These are phyloP conservation scores for Colletes gigas DNA, from an alignment of 1,140 invertebrate genomes.

Conservation along the genomic window DNA sequence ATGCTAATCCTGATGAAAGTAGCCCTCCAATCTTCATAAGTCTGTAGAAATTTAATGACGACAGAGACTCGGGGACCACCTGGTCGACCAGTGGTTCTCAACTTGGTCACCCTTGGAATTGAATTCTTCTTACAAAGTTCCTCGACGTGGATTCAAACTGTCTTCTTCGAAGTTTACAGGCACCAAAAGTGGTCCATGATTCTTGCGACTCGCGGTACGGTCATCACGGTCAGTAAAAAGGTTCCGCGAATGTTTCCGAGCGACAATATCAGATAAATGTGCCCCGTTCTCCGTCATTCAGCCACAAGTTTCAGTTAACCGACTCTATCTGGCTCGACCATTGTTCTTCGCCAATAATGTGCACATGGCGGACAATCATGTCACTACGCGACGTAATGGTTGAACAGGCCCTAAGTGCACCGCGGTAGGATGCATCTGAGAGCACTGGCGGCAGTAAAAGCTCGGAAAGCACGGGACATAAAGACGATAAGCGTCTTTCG, in stretches of 20 bases:
- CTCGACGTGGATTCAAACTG: too few relatives aligned
- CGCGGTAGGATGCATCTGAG: constrained; percentile 13
- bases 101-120: too few relatives aligned
- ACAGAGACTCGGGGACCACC: too few relatives aligned
- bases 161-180: too few relatives aligned
- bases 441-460: constrained; percentile 22
- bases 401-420: constrained; percentile 34
- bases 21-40: too few relatives aligned
- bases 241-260: neutral
- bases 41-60: too few relatives aligned
- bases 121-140: too few relatives aligned
- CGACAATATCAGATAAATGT: neutral
- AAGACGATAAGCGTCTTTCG: constrained; percentile 42
- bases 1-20: too few relatives aligned
- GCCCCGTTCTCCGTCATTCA: neutral
- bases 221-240: constrained; percentile 14
- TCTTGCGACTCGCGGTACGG: neutral
- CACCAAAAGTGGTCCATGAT: too few relatives aligned
- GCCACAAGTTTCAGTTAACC: constrained; percentile 19
- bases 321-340: constrained; percentile 1
- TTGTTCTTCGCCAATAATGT: constrained; percentile 41
- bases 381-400: constrained; percentile 21
- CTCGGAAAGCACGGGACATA: constrained; percentile 10
- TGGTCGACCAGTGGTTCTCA: too few relatives aligned
- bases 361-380: constrained; percentile 32